Percentiles rank a stretch among this genome's conserved stretches.
phyloP scores from a whole-genome alignment of 1,140 invertebrate genomes.

The Tetragnatha versicolor region DNA sequence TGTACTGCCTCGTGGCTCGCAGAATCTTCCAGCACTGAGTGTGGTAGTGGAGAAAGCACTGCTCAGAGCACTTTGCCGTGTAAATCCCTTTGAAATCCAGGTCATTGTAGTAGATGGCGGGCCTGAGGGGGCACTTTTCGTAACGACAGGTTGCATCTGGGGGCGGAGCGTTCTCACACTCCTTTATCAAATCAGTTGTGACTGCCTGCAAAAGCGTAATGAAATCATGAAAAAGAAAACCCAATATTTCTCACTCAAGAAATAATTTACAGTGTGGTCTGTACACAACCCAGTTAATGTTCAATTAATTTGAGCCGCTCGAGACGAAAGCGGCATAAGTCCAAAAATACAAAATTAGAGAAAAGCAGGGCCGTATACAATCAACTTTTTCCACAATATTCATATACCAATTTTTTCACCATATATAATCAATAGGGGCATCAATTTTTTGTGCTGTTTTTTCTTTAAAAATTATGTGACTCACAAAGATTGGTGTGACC shows the following conservation, averaged over 20 bases:
- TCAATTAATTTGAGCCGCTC: too few relatives aligned
- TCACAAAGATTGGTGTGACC: too few relatives aligned
- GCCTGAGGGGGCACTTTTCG: not conserved
- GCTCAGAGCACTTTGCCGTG: conserved; percentile 17
- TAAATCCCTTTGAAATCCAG: conserved; percentile 44
- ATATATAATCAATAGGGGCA: too few relatives aligned
- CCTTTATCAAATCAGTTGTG: conserved; percentile 8
- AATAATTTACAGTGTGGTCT: not conserved
- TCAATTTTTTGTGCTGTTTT: too few relatives aligned
- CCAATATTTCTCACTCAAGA: not conserved
- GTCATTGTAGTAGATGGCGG: conserved; percentile 33
- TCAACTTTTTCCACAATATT: too few relatives aligned
- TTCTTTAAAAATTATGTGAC: too few relatives aligned
- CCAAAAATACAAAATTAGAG: not conserved
- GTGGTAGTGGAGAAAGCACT: conserved; percentile 47
- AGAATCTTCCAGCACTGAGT: conserved; percentile 33
- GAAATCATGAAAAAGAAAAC: not conserved
- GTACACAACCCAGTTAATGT: not conserved
- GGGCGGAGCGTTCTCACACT: conserved; percentile 43
- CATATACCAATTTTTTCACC: too few relatives aligned
- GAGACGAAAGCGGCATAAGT: too few relatives aligned
- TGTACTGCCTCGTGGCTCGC: not conserved
- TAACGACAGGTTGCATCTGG: conserved; percentile 42
- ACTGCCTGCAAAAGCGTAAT: not conserved
- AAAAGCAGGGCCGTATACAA: not conserved